Base-by-base conservation (phyloP, 2,888 invertebrate species). In the Lithodes maja region DNA sequence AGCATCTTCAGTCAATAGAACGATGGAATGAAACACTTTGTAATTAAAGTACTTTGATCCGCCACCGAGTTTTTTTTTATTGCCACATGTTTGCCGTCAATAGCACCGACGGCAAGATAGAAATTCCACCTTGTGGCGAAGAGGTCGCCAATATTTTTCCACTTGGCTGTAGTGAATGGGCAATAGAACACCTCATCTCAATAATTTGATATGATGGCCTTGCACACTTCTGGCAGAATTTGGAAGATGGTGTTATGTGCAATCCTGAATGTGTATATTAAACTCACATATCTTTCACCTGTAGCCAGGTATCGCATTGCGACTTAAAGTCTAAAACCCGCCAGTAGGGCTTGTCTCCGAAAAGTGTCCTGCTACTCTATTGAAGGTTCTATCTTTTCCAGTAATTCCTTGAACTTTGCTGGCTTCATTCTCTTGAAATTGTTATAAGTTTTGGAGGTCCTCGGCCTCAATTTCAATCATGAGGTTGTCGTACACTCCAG, bases 111-210 rank as follows among this genome's bases (percentile, higher is more conserved):
- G 49, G 79, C 49, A 50, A 49, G 0, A 49, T 79, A 50, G 52
- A 79, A 79, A 49, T 79, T 79, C 50, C 79, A 79, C 17, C 79
- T 5, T 15, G n/a, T 50, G 49, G 79, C 79, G n/a, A 79, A 79
- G 7, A 7, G 49, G 7, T 79, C 9, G 15, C 49, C 79, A n/a
- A 79, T 2, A 17, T 15, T 49, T 50, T 79, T 79, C 79, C 79
- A 79, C 5, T 50, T 50, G 5, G n/a, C 79, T 79, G 52, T 1
- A 5, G 53, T 79, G 7, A 7, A 49, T 17, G 52, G 79, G 15
- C 79, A 79, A 50, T 79, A 3, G 79, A 79, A 0, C 9, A 79
- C 79, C 79, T 79, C 79, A 17, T 33, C 79, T 5, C n/a, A 1
- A 52, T 49, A 79, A 7, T 50, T 50, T 5, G 50, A 17, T 7